Percentiles rank a stretch among this genome's conserved stretches.
Evolutionary conservation across 2,113 vertebrate genomes (phyloP).

Genomic region (Bombycilla garrulus): DNA sequence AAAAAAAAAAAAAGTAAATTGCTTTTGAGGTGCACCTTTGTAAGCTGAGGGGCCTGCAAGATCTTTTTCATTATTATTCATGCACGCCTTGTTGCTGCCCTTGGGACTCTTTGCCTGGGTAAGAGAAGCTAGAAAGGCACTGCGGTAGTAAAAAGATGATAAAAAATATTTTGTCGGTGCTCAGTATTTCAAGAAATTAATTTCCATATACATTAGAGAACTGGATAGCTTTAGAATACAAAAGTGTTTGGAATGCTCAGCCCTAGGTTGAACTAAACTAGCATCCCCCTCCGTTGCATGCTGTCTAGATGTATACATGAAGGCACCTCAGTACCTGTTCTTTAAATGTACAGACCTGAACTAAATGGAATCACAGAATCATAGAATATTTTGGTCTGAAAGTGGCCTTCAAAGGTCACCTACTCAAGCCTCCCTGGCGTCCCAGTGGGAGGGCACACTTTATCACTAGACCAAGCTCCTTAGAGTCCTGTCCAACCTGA

Average conservation of each 20-base stretch:
- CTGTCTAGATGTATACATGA: background rate
- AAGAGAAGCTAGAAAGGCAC: background rate
- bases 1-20: too few species aligned
- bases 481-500: background rate
- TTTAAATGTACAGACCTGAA: background rate
- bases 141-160: fast-evolving
- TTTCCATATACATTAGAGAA: background rate
- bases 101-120: background rate
- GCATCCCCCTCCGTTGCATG: fast-evolving
- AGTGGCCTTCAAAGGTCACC: background rate
- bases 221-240: background rate
- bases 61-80: background rate
- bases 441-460: background rate
- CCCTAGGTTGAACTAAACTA: background rate
- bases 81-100: background rate
- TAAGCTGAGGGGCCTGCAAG: background rate
- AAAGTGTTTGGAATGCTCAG: background rate
- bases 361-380: background rate
- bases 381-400: background rate
- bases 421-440: background rate
- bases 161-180: background rate
- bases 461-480: background rate
- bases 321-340: background rate
- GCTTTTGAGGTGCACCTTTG: background rate
- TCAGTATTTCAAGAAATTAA: background rate